Base-by-base conservation (phyloP, 1,140 invertebrate genomes). In the Ceratina calcarata region DNA sequence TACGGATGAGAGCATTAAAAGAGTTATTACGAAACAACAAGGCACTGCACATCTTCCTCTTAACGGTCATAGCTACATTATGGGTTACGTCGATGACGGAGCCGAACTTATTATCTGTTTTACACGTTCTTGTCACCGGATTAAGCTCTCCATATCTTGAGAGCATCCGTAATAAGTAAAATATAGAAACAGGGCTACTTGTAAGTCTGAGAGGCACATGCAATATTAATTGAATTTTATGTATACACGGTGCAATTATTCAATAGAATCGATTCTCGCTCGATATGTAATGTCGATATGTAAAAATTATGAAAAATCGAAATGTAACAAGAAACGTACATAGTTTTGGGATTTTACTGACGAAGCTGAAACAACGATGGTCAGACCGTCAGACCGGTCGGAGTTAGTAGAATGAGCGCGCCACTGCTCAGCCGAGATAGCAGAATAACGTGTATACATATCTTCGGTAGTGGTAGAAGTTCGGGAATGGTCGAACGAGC, bases 201-300 rank as follows among this genome's bases (percentile, higher is more conserved):
- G n/a, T n/a, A 32, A 32, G 27, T 32, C 27, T 32, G 27, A 1
- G 27, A 32, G 27, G 27, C 4, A 67, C 81, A 66, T 65, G 53
- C 24, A 37, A 73, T 69, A 79, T 84, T 84, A 84, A 84, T 71
- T 27, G 76, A 72, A 68, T 83, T 83, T 75, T 67, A 75, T 37
- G 66, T 24, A 61, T 22, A 24, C 74, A 1, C 37, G 27, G 51
- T 22, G 71, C 69, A 80, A 83, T 85, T 85, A 72, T 84, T 83
- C 83, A 60, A 79, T 84, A 68, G 68, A 66, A 3, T 4, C 60
- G 27, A 45, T 45, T 45, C 37, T 45, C 37, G 3, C 37, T 45
- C 37, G 37, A 45, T 45, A 45, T 6, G 37, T 45, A 45, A 45
- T n/a, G n/a, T n/a, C 6, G 37, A 45, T 6, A 45, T 45, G 6